Evolutionary conservation across 2,113 vertebrate species (phyloP).

Genomic region (Lasiurus borealis): DNA sequence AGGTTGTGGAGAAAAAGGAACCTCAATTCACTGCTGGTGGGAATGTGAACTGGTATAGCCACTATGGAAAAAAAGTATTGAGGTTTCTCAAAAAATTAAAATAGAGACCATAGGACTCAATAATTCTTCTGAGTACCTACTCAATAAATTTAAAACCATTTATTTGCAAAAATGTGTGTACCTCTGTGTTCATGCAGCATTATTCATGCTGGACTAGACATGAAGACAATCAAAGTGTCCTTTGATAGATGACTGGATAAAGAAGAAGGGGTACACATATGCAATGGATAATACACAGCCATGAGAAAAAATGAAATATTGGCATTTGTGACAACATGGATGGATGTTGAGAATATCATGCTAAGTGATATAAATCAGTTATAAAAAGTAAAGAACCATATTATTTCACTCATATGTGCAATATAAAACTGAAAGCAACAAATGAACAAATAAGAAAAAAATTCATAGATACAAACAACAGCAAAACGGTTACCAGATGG

Average conservation of each 20-base stretch:
- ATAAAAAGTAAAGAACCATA: neutral
- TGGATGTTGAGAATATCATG: neutral
- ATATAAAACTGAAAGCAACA: neutral
- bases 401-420: neutral
- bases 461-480: neutral
- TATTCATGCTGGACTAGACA: neutral
- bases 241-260: neutral
- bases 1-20: neutral
- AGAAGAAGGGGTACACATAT: neutral
- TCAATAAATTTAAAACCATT: neutral
- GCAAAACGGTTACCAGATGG: neutral
- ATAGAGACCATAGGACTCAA: neutral
- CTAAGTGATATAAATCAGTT: neutral
- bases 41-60: neutral
- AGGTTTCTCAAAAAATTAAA: neutral
- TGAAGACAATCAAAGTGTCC: neutral
- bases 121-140: neutral
- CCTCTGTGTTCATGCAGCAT: neutral
- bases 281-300: neutral
- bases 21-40: neutral
- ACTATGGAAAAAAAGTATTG: neutral
- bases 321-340: neutral
- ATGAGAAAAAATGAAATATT: neutral
- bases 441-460: neutral
- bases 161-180: neutral